Percentiles rank a stretch among this genome's conserved stretches.
phyloP scores from a whole-genome alignment of 1,140 invertebrate genomes.

The Heliconius himera region DNA sequence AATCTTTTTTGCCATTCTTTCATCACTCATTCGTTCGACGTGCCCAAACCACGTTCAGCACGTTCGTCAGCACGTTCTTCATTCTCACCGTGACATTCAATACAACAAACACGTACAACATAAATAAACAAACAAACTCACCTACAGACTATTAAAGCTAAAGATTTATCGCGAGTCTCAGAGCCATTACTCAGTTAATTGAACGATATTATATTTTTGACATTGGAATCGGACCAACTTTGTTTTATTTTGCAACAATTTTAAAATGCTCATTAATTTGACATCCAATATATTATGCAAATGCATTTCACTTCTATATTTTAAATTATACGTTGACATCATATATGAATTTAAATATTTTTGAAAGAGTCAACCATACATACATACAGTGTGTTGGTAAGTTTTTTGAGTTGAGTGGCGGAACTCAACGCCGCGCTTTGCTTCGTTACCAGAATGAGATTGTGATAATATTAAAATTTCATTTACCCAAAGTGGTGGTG shows the following conservation, averaged over 20 bases:
- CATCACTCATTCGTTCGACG: too few species aligned
- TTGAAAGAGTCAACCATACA: neutral
- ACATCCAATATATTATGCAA: neutral
- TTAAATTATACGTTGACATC: neutral
- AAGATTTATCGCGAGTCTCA: conserved; percentile 21
- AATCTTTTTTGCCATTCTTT: too few species aligned
- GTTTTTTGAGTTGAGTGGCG: too few species aligned
- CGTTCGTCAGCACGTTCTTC: too few species aligned
- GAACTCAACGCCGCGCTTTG: too few species aligned
- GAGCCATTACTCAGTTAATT: conserved; percentile 31
- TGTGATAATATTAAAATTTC: too few species aligned
- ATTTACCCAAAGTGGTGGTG: too few species aligned
- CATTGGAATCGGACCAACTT: conserved; percentile 33
- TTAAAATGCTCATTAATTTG: conserved; percentile 17
- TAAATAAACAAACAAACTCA: conserved; percentile 27
- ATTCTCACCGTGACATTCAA: too few species aligned
- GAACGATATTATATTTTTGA: conserved; percentile 34
- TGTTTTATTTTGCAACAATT: conserved; percentile 19
- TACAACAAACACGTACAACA: neutral
- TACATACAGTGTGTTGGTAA: too few species aligned
- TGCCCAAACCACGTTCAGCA: too few species aligned
- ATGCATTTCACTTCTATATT: neutral
- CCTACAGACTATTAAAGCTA: conserved; percentile 24
- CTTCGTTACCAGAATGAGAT: too few species aligned
- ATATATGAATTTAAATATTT: neutral